phyloP scores from a whole-genome alignment of 2,797 vertebrate genomes.

The Hybognathus amarus region DNA sequence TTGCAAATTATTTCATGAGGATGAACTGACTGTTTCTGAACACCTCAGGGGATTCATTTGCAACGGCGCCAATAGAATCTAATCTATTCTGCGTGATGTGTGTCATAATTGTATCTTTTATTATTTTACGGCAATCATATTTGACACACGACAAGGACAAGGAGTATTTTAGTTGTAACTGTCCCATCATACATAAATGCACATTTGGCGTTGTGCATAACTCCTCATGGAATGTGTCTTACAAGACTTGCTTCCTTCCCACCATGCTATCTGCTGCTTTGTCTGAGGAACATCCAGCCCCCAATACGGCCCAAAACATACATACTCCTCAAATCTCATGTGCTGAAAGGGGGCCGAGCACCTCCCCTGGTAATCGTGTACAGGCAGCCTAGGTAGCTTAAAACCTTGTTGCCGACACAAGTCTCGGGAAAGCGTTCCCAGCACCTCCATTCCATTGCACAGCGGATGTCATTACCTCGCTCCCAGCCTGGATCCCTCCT shows the following conservation, averaged over 20 bases:
- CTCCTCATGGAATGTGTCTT: constrained; percentile 74
- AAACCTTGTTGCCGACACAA: constrained; percentile 35
- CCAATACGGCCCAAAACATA: constrained; percentile 38
- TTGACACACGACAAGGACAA: neutral
- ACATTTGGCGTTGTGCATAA: constrained; percentile 29
- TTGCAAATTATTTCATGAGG: constrained; percentile 24
- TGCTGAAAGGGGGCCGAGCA: constrained; percentile 63
- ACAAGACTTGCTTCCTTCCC: constrained; percentile 54
- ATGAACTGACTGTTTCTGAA: constrained; percentile 49
- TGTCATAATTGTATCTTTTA: neutral
- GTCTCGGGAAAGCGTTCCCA: constrained; percentile 60
- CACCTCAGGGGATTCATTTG: constrained; percentile 47
- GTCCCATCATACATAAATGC: constrained; percentile 1
- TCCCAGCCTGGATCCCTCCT: constrained; percentile 68
- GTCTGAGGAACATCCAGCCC: constrained; percentile 68
- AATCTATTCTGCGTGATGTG: neutral
- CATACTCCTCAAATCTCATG: constrained; percentile 32
- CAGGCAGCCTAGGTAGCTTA: constrained; percentile 53
- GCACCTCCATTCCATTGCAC: constrained; percentile 56
- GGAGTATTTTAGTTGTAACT: neutral
- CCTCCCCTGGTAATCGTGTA: constrained; percentile 69
- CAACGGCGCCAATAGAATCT: constrained; percentile 7
- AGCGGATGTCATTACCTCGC: constrained; percentile 68
- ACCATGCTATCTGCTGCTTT: constrained; percentile 75
- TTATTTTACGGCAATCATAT: constrained; percentile 1